Conservation (phyloP, 1,140 invertebrate genomes). For the Nomia melanderi region DNA sequence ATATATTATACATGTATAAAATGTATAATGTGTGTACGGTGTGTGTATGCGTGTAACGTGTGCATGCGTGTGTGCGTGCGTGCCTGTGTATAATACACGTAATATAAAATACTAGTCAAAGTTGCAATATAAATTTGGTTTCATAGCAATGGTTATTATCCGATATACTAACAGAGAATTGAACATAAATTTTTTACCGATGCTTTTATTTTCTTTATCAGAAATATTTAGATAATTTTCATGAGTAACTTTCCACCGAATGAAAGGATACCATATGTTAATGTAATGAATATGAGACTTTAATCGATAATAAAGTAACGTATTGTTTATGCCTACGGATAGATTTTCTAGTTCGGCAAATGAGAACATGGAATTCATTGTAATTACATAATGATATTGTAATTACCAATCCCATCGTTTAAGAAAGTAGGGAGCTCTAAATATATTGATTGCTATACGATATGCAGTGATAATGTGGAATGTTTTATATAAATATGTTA, state of each 20-base stretch:
- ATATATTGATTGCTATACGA: constrained; percentile 38
- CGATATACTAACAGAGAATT: constrained; percentile 25
- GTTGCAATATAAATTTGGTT: constrained; percentile 36
- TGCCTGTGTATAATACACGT: neutral
- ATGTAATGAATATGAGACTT: constrained; percentile 24
- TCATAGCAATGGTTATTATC: constrained; percentile 29
- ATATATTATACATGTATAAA: too few relatives aligned
- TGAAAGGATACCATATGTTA: neutral
- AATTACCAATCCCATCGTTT: constrained; percentile 41
- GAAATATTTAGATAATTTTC: constrained; percentile 24
- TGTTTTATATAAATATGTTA: constrained; percentile 59
- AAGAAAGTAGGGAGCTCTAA: constrained; percentile 39
- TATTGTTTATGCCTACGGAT: constrained; percentile 44
- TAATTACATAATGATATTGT: constrained; percentile 39
- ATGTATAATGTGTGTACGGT: too few relatives aligned
- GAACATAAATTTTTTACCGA: constrained; percentile 44
- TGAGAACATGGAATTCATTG: constrained; percentile 19
- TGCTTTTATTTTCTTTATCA: constrained; percentile 21
- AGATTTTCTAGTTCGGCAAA: constrained; percentile 44
- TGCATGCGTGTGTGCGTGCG: too few relatives aligned
- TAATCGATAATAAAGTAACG: constrained; percentile 31
- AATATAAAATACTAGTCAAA: constrained; percentile 46
- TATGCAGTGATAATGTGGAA: constrained; percentile 26
- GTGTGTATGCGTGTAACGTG: too few relatives aligned
- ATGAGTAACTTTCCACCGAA: constrained; percentile 19